Evolutionary conservation across 2,888 invertebrate species (phyloP).

Genomic region (Disparrhopalites patrizii): DNA sequence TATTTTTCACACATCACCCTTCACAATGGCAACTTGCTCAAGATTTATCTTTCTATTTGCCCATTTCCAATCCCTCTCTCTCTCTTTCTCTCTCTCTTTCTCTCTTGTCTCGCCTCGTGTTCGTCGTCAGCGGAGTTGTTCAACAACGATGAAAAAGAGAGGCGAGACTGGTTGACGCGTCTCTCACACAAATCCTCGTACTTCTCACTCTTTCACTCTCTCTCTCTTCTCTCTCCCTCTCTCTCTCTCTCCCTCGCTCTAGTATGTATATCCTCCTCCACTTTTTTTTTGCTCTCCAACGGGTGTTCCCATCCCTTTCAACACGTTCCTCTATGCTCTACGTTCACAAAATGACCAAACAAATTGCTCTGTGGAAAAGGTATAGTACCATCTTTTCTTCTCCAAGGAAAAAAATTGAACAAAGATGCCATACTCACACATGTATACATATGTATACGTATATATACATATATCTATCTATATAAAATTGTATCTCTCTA

Average conservation of each 20-base stretch:
- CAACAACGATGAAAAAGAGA: neutral
- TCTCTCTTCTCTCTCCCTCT: neutral
- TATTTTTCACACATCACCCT: constrained; percentile 21
- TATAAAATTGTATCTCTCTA: no score
- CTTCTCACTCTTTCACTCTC: no score
- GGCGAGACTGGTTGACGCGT: neutral
- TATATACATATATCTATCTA: no score
- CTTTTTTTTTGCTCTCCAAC: no score
- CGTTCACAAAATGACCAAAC: neutral
- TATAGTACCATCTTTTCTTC: no score
- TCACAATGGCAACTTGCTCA: constrained; percentile 22
- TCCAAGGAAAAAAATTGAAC: no score
- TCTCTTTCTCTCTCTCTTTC: neutral
- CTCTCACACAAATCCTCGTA: neutral
- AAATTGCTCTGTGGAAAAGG: no score
- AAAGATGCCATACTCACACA: no score
- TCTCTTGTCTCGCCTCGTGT: neutral
- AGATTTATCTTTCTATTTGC: constrained; percentile 25
- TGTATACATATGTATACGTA: no score
- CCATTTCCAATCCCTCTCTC: constrained; percentile 6
- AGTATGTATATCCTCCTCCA: neutral
- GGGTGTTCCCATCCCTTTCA: no score
- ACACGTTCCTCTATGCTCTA: no score
- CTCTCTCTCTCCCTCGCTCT: neutral
- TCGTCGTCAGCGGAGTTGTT: neutral